phyloP scores from a whole-genome alignment of 2,113 vertebrate species.

The Prunella himalayana region DNA sequence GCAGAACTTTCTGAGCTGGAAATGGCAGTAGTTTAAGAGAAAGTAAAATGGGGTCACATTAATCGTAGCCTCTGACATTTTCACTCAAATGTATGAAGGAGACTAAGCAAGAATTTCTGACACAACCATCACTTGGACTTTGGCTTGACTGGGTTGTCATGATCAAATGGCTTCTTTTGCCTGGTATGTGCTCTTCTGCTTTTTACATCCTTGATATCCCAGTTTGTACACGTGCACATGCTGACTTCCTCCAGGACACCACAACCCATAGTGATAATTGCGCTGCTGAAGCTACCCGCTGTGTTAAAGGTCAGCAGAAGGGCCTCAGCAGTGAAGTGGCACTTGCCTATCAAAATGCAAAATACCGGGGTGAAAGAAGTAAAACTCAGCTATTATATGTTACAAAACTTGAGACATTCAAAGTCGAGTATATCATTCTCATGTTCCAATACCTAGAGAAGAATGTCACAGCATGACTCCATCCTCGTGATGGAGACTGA shows the following conservation, averaged over 20 bases:
- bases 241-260: constrained; percentile 52
- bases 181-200: not conserved
- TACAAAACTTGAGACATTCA: constrained; percentile 69
- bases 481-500: constrained; percentile 57
- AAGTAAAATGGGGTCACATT: not conserved
- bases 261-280: constrained; percentile 39
- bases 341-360: constrained; percentile 70
- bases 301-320: constrained; percentile 60
- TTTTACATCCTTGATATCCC: constrained; percentile 5
- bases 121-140: not conserved
- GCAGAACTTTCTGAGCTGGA: not conserved
- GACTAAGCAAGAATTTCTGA: not conserved
- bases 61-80: not conserved
- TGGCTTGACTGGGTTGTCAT: not conserved
- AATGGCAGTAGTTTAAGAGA: not conserved
- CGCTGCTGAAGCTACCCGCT: not conserved
- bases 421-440: constrained; percentile 69
- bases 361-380: constrained; percentile 63
- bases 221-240: not conserved
- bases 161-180: constrained; percentile 37
- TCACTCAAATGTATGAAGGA: not conserved
- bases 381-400: constrained; percentile 70
- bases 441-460: constrained; percentile 71
- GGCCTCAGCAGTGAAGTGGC: constrained; percentile 58
- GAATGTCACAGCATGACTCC: constrained; percentile 75